Conservation (phyloP, 1,140 invertebrate species). For the Drosophila murphyi region DNA sequence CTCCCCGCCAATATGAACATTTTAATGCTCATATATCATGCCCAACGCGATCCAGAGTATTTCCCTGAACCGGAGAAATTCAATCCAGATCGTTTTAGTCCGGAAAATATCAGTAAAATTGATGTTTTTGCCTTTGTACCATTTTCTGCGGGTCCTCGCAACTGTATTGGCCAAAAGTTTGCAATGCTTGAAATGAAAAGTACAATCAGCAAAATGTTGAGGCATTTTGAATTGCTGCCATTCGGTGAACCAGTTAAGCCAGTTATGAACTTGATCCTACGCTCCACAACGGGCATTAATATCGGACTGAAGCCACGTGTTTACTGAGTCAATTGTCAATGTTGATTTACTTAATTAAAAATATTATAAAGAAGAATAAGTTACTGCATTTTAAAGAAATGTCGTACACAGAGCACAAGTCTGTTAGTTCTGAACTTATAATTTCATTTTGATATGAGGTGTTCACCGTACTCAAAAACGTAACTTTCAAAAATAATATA, state of each 20-base stretch:
- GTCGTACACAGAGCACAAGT: too few species aligned
- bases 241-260: slow-evolving; percentile 59
- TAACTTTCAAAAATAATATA: too few species aligned
- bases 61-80: slow-evolving; percentile 88
- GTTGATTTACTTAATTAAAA: background rate
- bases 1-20: slow-evolving; percentile 84
- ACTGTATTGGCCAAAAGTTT: slow-evolving; percentile 91
- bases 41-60: slow-evolving; percentile 86
- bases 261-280: slow-evolving; percentile 65
- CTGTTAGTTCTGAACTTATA: too few species aligned
- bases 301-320: slow-evolving; percentile 64
- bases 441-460: too few species aligned
- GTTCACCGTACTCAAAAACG: too few species aligned
- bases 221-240: slow-evolving; percentile 81
- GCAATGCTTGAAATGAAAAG: slow-evolving; percentile 91
- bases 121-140: slow-evolving; percentile 87
- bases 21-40: slow-evolving; percentile 81
- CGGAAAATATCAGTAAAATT: slow-evolving; percentile 79
- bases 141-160: slow-evolving; percentile 88
- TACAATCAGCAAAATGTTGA: slow-evolving; percentile 81
- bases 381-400: too few species aligned
- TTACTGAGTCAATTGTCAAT: slow-evolving; percentile 40
- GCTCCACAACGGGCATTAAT: slow-evolving; percentile 72
- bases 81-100: slow-evolving; percentile 88
- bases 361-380: background rate